Evolutionary conservation across 2,888 invertebrate genomes (phyloP).

Genomic region (Pharmacophagus antenor): DNA sequence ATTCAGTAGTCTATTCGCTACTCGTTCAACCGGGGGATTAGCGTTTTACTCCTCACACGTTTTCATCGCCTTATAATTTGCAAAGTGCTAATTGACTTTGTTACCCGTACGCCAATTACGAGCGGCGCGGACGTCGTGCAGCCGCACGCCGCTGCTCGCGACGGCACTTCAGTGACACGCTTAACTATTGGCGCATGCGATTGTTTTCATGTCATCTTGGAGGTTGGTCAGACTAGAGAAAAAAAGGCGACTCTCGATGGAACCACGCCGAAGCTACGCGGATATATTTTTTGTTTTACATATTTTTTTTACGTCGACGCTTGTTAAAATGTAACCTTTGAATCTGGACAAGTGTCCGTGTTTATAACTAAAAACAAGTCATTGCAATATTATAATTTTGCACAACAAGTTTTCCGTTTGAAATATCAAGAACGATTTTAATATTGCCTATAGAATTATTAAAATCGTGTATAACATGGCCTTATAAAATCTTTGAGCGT

Average conservation of each 20-base stretch:
- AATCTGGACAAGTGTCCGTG: too few relatives aligned
- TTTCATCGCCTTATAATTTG: not conserved
- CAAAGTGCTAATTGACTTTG: slow-evolving; percentile 33
- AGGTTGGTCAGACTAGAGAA: slow-evolving; percentile 32
- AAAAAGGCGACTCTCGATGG: not conserved
- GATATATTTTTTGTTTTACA: too few relatives aligned
- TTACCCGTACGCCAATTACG: slow-evolving; percentile 33
- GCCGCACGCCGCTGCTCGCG: slow-evolving; percentile 44
- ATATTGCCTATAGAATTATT: too few relatives aligned
- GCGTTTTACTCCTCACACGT: not conserved
- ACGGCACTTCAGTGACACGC: slow-evolving; percentile 55
- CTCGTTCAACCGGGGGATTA: not conserved
- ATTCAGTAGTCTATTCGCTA: not conserved
- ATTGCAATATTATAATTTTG: too few relatives aligned
- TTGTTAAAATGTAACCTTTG: too few relatives aligned
- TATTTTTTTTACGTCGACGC: too few relatives aligned
- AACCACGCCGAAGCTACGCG: too few relatives aligned
- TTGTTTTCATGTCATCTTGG: slow-evolving; percentile 62
- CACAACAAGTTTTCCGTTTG: too few relatives aligned
- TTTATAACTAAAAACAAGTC: too few relatives aligned
- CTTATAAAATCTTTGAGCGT: too few relatives aligned
- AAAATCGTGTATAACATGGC: too few relatives aligned
- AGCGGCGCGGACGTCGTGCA: slow-evolving; percentile 31
- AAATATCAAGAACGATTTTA: too few relatives aligned
- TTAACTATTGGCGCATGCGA: slow-evolving; percentile 66